Percentiles rank a stretch among this genome's conserved stretches.
These are phyloP conservation scores for Lepidurus couesii DNA, from an alignment of 1,140 invertebrate species.

Conservation along the genomic window DNA sequence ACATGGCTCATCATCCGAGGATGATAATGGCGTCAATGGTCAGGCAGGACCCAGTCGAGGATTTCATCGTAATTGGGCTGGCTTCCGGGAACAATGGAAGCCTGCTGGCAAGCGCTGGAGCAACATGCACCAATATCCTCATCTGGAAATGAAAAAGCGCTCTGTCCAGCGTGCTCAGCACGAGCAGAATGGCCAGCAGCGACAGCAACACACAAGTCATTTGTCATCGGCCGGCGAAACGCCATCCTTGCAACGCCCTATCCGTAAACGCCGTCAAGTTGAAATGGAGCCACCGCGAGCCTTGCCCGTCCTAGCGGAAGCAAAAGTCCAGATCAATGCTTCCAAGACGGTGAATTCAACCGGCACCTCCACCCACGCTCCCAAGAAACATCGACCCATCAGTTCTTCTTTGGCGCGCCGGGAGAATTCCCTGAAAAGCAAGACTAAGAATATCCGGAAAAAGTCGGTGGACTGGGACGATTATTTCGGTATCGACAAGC, in stretches of 20 bases:
- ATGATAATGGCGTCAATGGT: neutral
- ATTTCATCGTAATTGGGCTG: neutral
- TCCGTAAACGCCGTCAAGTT: neutral
- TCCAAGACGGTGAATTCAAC: neutral
- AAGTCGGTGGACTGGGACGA: slow-evolving; percentile 34
- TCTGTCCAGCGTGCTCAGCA: neutral
- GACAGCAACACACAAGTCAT: neutral
- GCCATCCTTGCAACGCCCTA: neutral
- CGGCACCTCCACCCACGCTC: neutral
- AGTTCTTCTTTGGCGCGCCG: neutral
- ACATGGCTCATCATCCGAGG: neutral
- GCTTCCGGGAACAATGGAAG: neutral
- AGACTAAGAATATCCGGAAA: slow-evolving; percentile 26
- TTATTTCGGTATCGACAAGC: slow-evolving; percentile 33
- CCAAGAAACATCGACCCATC: neutral
- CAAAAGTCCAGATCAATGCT: slow-evolving; percentile 14
- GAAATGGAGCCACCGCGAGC: slow-evolving; percentile 13
- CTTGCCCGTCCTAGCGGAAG: neutral
- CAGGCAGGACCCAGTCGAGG: neutral
- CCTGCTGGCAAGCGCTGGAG: neutral
- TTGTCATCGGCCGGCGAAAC: neutral
- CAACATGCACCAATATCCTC: neutral
- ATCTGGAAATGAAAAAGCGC: neutral
- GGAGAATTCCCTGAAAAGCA: neutral
- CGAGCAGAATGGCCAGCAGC: neutral